Percentiles rank a stretch among this genome's conserved stretches.
These are phyloP conservation scores for Gambusia affinis DNA, from an alignment of 2,113 vertebrate genomes.

Conservation along the genomic window DNA sequence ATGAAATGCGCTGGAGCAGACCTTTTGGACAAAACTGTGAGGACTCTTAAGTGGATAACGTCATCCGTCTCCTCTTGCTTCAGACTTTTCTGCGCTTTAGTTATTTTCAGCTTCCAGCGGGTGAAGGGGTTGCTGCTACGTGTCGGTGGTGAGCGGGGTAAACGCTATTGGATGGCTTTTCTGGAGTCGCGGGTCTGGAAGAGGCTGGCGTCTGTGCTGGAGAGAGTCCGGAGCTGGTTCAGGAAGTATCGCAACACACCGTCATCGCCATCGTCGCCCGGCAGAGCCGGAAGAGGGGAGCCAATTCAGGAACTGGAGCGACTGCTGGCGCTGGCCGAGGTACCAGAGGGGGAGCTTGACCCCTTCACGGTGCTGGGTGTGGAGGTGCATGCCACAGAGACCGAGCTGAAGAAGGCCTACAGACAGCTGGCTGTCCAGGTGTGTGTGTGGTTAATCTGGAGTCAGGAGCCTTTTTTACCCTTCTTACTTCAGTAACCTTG, in stretches of 20 bases:
- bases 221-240: conserved; percentile 56
- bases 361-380: conserved; percentile 91
- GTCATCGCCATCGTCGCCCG: conserved; percentile 66
- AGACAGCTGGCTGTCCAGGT: conserved; percentile 87
- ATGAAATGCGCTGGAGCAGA: conserved; percentile 61
- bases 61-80: conserved; percentile 76
- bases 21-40: conserved; percentile 62
- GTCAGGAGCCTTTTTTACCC: not conserved
- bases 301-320: conserved; percentile 86
- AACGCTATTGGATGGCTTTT: conserved; percentile 73
- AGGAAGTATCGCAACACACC: conserved; percentile 34
- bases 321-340: conserved; percentile 85
- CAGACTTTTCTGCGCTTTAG: conserved; percentile 76
- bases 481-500: conserved; percentile 28
- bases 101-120: conserved; percentile 77
- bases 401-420: conserved; percentile 90
- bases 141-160: conserved; percentile 67
- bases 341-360: conserved; percentile 91
- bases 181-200: conserved; percentile 78
- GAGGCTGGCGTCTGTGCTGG: conserved; percentile 55
- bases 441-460: conserved; percentile 18
- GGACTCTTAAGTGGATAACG: conserved; percentile 54
- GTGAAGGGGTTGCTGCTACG: conserved; percentile 46
- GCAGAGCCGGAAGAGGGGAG: conserved; percentile 66
- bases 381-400: conserved; percentile 86